Evolutionary conservation across 2,888 invertebrate genomes (phyloP).

Genomic region (Macrophya annulata): DNA sequence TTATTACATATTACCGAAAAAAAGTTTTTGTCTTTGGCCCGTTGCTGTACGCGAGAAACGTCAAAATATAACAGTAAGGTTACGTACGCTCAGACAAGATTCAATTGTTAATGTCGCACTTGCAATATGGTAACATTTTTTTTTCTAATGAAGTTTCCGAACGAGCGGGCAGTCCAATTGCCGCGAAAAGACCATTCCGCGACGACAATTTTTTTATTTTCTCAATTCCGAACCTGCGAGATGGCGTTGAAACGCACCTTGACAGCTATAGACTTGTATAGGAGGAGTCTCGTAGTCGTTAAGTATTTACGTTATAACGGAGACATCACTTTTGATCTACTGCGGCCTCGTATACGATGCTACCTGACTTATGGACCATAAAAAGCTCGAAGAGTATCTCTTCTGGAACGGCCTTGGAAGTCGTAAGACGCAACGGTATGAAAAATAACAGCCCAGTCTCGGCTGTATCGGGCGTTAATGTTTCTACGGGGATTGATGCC

Average conservation of each 20-base stretch:
- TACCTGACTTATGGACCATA: constrained; percentile 75
- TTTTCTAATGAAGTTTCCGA: neutral
- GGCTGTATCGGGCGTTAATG: constrained; percentile 78
- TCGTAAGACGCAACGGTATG: constrained; percentile 75
- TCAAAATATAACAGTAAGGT: constrained; percentile 28
- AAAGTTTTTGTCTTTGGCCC: constrained; percentile 1
- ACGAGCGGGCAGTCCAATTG: neutral
- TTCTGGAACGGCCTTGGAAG: constrained; percentile 56
- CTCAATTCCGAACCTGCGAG: constrained; percentile 7
- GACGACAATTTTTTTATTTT: constrained; percentile 14
- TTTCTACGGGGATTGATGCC: constrained; percentile 77
- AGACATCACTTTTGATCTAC: constrained; percentile 78
- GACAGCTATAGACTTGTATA: constrained; percentile 47
- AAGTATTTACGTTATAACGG: constrained; percentile 76
- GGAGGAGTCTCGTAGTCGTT: constrained; percentile 65
- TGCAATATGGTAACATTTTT: neutral
- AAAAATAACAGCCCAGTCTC: constrained; percentile 77
- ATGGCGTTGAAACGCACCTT: constrained; percentile 49
- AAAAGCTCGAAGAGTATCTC: constrained; percentile 73
- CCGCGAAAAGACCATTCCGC: neutral
- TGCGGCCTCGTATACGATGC: constrained; percentile 69
- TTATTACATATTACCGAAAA: neutral
- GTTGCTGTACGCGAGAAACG: neutral
- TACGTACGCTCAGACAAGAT: neutral
- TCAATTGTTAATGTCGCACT: constrained; percentile 19